These are phyloP conservation scores for Brachypodius melanocephalos DNA, from an alignment of 2,113 vertebrate species.

Conservation along the genomic window DNA sequence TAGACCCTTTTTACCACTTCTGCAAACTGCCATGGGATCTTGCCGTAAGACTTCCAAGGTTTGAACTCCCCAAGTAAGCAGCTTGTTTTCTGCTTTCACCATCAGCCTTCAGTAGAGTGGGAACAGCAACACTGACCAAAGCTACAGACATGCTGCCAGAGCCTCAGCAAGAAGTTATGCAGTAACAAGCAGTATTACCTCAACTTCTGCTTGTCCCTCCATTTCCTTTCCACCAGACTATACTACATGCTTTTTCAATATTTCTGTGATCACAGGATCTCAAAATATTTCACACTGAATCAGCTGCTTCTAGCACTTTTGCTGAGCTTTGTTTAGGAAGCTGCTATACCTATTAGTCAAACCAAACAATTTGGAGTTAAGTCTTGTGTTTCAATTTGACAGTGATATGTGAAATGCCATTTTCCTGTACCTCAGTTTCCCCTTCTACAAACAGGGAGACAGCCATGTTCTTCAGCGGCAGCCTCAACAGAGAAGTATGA, in stretches of 20 bases:
- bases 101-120: neutral
- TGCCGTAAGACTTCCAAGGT: neutral
- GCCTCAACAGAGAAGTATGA: neutral
- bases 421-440: neutral
- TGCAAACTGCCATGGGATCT: neutral
- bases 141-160: fast-evolving
- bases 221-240: neutral
- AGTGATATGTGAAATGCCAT: neutral
- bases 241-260: neutral
- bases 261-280: neutral
- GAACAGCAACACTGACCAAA: neutral
- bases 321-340: neutral
- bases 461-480: neutral
- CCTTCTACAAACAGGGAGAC: neutral
- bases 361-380: neutral
- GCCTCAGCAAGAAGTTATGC: neutral
- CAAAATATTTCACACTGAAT: neutral
- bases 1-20: neutral
- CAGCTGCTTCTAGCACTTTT: neutral
- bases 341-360: neutral
- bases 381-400: neutral
- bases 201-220: neutral
- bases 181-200: neutral
- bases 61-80: neutral
- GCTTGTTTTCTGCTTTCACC: neutral